Conservation (phyloP, 1,140 invertebrate genomes). For the Meloidogyne chitwoodi region DNA sequence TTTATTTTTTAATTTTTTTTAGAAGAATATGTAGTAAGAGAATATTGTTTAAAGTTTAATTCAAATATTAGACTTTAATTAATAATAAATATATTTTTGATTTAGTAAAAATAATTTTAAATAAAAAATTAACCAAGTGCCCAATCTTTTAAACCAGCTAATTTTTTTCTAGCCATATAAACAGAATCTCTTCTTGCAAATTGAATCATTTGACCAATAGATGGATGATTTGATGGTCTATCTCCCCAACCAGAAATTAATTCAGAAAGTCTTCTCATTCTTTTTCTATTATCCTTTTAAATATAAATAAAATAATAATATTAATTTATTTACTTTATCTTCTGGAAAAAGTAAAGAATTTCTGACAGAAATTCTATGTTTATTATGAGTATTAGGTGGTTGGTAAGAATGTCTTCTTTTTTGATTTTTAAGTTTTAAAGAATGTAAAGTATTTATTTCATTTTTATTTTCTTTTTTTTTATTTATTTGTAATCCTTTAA, state of each 20-base stretch:
- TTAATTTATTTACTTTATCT: not conserved
- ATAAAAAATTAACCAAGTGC: conserved; percentile 36
- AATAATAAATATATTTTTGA: no score
- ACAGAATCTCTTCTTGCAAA: conserved; percentile 56
- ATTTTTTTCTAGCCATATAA: conserved; percentile 58
- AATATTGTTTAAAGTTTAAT: no score
- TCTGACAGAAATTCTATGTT: not conserved
- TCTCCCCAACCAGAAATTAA: conserved; percentile 57
- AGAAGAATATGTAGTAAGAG: no score
- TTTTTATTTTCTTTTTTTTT: not conserved
- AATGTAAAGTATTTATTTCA: not conserved
- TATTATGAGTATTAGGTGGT: conserved; percentile 7
- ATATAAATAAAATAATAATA: not conserved
- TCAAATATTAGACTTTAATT: no score
- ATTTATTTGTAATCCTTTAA: not conserved
- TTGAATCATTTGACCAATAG: conserved; percentile 53
- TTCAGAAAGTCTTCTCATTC: conserved; percentile 57
- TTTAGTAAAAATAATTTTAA: not conserved
- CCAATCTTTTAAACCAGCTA: conserved; percentile 59
- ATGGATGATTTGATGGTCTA: conserved; percentile 50
- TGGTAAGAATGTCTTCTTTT: conserved; percentile 24
- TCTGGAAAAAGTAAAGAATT: not conserved
- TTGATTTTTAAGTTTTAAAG: not conserved
- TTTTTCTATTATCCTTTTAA: conserved; percentile 17
- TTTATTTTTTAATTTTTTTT: no score